A percentile compares a stretch with the other conserved stretches of the same genome.
phyloP scores from a whole-genome alignment of 2,888 invertebrate species.

The Panzeria rudis region DNA sequence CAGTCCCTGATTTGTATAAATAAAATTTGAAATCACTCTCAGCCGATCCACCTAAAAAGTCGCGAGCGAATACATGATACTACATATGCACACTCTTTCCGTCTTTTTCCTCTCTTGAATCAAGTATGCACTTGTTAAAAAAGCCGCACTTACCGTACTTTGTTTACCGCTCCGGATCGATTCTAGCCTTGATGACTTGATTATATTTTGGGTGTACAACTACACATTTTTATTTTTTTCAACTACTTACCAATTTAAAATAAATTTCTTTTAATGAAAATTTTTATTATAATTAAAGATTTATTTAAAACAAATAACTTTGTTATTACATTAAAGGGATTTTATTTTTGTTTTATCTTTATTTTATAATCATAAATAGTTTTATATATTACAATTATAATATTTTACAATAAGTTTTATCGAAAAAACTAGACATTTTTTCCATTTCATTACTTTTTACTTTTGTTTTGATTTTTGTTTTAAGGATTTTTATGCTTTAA shows the following conservation, averaged over 20 bases:
- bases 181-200: too few relatives aligned
- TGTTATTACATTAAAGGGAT: constrained; percentile 79
- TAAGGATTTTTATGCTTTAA: constrained; percentile 16
- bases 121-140: neutral
- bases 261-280: constrained; percentile 56
- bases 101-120: neutral
- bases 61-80: too few relatives aligned
- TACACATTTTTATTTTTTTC: neutral
- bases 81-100: too few relatives aligned
- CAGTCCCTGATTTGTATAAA: too few relatives aligned
- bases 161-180: too few relatives aligned
- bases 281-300: constrained; percentile 82
- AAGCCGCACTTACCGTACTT: neutral
- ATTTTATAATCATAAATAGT: constrained; percentile 76
- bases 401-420: constrained; percentile 74
- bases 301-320: constrained; percentile 84
- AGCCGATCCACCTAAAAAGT: too few relatives aligned
- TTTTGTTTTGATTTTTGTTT: constrained; percentile 46
- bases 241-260: constrained; percentile 16
- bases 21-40: too few relatives aligned
- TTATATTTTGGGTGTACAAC: too few relatives aligned
- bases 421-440: constrained; percentile 52
- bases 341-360: constrained; percentile 73
- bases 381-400: constrained; percentile 78
- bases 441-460: constrained; percentile 41